phyloP scores from a whole-genome alignment of 2,888 invertebrate species.

The Tholera decimalis region DNA sequence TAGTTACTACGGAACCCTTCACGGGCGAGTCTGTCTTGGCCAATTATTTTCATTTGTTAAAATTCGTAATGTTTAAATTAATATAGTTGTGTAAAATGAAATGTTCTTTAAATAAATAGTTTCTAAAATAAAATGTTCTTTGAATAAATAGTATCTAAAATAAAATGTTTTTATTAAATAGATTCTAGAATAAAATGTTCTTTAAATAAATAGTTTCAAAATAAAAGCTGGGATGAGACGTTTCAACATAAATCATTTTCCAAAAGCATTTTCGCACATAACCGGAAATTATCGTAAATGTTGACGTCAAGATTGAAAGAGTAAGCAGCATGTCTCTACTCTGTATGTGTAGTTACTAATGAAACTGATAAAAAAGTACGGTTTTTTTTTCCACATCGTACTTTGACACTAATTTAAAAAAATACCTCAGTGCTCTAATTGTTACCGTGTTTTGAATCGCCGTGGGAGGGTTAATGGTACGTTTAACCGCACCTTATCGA shows the following conservation, averaged over 20 bases:
- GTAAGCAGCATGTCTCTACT: neutral
- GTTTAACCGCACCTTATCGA: slow-evolving; percentile 67
- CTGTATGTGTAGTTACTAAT: slow-evolving; percentile 1
- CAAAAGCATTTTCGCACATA: slow-evolving; percentile 21
- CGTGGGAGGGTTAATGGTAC: slow-evolving; percentile 60
- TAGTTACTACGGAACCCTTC: no score
- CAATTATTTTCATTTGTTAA: no score
- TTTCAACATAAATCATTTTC: slow-evolving; percentile 21
- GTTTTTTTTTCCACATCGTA: slow-evolving; percentile 46
- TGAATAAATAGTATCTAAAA: no score
- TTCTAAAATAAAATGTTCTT: no score
- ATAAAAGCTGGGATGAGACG: slow-evolving; percentile 19
- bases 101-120: no score
- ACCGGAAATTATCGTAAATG: slow-evolving; percentile 28
- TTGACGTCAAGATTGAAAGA: slow-evolving; percentile 30
- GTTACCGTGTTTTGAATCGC: slow-evolving; percentile 61
- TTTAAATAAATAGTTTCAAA: slow-evolving; percentile 12
- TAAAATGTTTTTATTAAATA: no score
- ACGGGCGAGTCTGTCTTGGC: no score
- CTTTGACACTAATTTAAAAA: slow-evolving; percentile 59
- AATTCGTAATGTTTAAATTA: no score
- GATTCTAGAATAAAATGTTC: no score
- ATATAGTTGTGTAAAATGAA: no score
- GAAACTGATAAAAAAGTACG: slow-evolving; percentile 24
- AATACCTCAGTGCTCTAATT: slow-evolving; percentile 62